These are phyloP conservation scores for Eupithecia vulgata DNA, from an alignment of 2,888 invertebrate genomes.

Conservation along the genomic window DNA sequence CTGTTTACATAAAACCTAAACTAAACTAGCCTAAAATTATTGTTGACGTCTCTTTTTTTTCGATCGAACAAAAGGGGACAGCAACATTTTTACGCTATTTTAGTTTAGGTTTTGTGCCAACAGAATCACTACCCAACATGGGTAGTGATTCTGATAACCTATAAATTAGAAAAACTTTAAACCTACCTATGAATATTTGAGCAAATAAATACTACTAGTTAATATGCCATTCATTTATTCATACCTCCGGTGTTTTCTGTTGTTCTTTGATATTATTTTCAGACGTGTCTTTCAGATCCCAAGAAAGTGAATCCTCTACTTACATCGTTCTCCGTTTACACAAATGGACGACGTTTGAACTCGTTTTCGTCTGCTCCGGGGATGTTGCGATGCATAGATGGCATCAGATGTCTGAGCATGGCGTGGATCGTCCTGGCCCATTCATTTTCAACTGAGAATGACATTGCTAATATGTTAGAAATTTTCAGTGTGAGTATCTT, in stretches of 20 bases:
- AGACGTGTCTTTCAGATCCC: constrained; percentile 49
- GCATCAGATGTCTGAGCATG: constrained; percentile 72
- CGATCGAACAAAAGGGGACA: too few relatives aligned
- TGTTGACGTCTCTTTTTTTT: too few relatives aligned
- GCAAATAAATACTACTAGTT: too few relatives aligned
- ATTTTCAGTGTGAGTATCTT: neutral
- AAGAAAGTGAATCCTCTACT: constrained; percentile 38
- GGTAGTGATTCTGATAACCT: too few relatives aligned
- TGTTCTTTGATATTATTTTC: neutral
- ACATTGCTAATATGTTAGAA: constrained; percentile 38
- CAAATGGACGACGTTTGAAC: constrained; percentile 65
- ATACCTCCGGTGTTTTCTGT: neutral
- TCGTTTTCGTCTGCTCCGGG: constrained; percentile 56
- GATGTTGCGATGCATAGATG: constrained; percentile 71
- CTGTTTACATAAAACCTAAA: too few relatives aligned
- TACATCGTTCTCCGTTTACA: constrained; percentile 57
- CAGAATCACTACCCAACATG: too few relatives aligned
- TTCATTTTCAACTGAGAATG: constrained; percentile 48
- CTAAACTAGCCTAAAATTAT: too few relatives aligned
- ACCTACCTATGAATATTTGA: too few relatives aligned
- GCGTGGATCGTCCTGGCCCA: constrained; percentile 77
- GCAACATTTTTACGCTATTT: too few relatives aligned
- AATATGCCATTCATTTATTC: too few relatives aligned
- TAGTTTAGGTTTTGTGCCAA: too few relatives aligned
- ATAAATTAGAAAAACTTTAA: too few relatives aligned